Conservation (phyloP, 2,888 invertebrate genomes). For the Norana najaformis region DNA sequence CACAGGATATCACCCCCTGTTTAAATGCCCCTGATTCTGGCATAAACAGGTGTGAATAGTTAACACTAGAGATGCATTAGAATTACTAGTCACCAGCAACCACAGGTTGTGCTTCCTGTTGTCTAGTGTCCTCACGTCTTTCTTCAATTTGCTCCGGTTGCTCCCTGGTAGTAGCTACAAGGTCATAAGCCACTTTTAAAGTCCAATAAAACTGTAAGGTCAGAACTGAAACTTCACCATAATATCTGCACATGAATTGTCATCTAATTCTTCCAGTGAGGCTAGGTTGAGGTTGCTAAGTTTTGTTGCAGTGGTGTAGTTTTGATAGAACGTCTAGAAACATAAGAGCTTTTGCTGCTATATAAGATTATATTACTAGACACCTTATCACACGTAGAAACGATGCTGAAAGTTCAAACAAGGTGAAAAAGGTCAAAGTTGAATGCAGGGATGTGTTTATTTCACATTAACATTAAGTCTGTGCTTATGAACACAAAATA, state of each 20-base stretch:
- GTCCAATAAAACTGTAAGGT: background rate
- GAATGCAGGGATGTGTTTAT: no score
- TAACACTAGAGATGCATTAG: background rate
- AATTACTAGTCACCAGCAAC: background rate
- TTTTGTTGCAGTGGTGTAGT: background rate
- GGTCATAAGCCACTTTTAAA: background rate
- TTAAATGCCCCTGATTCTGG: no score
- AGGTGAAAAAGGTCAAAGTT: no score
- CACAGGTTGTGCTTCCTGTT: background rate
- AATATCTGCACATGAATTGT: background rate
- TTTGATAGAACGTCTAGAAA: background rate
- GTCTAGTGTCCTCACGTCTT: background rate
- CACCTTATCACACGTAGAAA: no score
- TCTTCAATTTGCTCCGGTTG: background rate
- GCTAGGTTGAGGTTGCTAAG: no score
- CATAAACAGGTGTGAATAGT: no score
- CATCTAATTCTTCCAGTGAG: background rate
- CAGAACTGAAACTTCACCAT: background rate
- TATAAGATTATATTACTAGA: background rate
- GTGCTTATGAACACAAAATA: no score
- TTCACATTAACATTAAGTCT: no score
- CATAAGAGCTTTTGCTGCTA: background rate
- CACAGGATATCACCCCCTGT: no score
- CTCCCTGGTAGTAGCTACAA: background rate
- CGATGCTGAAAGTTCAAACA: no score